Evolutionary conservation across 2,797 vertebrate genomes (phyloP).

Genomic region (Fringilla coelebs): DNA sequence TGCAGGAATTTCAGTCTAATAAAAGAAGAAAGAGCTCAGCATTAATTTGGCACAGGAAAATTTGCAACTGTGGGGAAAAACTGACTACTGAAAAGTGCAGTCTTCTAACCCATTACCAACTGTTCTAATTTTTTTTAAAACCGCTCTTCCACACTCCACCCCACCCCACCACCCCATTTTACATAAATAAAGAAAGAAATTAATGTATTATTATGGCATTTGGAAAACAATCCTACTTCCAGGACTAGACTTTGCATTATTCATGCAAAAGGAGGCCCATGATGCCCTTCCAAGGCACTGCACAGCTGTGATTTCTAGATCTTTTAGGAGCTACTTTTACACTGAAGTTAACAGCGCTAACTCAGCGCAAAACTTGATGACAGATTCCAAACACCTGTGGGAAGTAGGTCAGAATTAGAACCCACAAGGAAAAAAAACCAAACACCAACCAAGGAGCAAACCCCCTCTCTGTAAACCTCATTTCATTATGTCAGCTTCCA

Average conservation of each 20-base stretch:
- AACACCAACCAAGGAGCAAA: rapidly evolving
- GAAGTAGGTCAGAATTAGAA: not conserved
- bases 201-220: not conserved
- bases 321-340: not conserved
- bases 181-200: not conserved
- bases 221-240: not conserved
- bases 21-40: not conserved
- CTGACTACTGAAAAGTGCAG: not conserved
- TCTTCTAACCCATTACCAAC: not conserved
- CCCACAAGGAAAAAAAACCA: not conserved
- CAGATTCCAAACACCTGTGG: not conserved
- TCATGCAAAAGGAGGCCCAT: not conserved
- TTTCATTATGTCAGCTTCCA: not conserved
- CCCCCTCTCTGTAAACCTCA: not conserved
- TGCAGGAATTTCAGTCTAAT: not conserved
- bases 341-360: not conserved
- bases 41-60: not conserved
- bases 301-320: not conserved
- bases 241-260: not conserved
- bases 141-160: not conserved
- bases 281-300: not conserved
- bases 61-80: not conserved
- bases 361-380: not conserved
- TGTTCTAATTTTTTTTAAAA: not conserved
- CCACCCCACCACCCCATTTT: not conserved